A percentile compares a stretch with the other conserved stretches of the same genome.
These are phyloP conservation scores for Lophotriccus pileatus DNA, from an alignment of 2,797 vertebrate genomes.

Conservation along the genomic window DNA sequence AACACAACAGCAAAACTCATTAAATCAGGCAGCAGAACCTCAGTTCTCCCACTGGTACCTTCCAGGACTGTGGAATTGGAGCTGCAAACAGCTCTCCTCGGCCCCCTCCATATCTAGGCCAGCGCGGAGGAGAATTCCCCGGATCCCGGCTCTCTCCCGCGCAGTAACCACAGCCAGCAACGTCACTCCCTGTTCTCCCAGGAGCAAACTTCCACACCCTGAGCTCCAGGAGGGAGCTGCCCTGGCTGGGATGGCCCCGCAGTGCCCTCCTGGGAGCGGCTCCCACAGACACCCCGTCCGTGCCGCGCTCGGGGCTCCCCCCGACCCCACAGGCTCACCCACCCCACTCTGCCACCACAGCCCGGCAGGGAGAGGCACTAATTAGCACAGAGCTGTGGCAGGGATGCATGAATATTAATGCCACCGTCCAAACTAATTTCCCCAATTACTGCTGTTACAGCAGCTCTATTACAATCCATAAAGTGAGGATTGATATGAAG, in stretches of 20 bases:
- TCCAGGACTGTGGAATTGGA: neutral
- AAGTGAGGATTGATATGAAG: neutral
- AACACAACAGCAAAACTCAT: neutral
- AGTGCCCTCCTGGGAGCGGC: neutral
- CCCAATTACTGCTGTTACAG: conserved; percentile 51
- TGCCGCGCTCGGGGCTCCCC: neutral
- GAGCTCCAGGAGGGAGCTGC: rapidly evolving
- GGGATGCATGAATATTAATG: conserved; percentile 62
- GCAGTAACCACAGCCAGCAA: neutral
- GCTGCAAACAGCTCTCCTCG: no score
- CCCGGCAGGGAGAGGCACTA: neutral
- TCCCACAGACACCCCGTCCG: rapidly evolving
- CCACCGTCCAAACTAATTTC: conserved; percentile 49
- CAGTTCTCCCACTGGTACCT: neutral
- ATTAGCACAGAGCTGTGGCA: conserved; percentile 45
- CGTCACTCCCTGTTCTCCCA: neutral
- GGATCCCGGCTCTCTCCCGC: neutral
- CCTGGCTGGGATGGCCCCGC: neutral
- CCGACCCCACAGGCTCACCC: neutral
- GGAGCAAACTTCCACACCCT: neutral
- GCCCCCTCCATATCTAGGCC: neutral
- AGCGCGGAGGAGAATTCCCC: neutral
- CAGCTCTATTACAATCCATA: conserved; percentile 54
- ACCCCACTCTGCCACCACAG: neutral
- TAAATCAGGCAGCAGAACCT: neutral